Base-by-base conservation (phyloP, 2,888 invertebrate species). In the Euzetes globulus region DNA sequence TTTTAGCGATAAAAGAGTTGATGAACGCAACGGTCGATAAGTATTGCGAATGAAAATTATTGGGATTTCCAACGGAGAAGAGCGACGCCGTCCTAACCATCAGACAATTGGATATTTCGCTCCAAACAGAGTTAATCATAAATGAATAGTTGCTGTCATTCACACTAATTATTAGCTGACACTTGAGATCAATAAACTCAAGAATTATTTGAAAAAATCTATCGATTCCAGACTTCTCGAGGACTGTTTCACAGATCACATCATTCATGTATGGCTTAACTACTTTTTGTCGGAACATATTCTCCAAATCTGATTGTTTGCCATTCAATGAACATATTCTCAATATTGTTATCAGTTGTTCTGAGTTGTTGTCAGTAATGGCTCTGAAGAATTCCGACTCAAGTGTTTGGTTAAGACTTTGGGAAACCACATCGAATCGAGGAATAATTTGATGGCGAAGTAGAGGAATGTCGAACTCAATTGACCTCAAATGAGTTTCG, bases 41-140 rank as follows among this genome's bases (percentile, higher is more conserved):
- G 81, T 92, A 96, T 81, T 91, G 88, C 83, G 87, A 81, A 81
- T 91, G 91, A 83, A 95, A 95, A 75, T 89, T 84, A 81, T 92
- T 89, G 0, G 94, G 94, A 84, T 95, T 93, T 74, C 94, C 95
- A 17, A 94, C 92, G 1, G 93, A 92, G 85, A 92, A 94, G 80
- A 95, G 91, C 11, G 90, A 83, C n/a, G 78, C 74, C n/a, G 80
- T 86, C 82, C 91, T 88, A 5, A 81, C 80, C 77, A 84, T 83
- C 33, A 85, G 80, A 71, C 80, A 81, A 72, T 78, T 78, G n/a
- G 89, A 87, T 80, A 91, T 88, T 77, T 93, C 86, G 74, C 90
- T 88, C 82, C 88, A 88, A 80, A 92, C 91, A 81, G 94, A 90
- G 82, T 92, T 90, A 0, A 92, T 88, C 79, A 94, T 82, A 81